These are phyloP conservation scores for Agrypnus murinus DNA, from an alignment of 2,888 invertebrate species.

Conservation along the genomic window DNA sequence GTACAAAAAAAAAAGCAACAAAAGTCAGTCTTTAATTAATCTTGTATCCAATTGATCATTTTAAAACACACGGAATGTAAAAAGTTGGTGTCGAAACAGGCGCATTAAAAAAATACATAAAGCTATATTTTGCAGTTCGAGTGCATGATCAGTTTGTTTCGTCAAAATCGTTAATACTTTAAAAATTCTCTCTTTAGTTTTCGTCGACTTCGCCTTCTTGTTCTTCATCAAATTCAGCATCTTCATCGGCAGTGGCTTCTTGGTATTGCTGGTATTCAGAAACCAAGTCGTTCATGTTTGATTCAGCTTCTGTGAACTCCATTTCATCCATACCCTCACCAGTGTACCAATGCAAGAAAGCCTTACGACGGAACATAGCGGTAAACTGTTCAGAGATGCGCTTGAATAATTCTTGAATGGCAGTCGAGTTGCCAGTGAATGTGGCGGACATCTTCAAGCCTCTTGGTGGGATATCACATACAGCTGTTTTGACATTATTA, in stretches of 20 bases:
- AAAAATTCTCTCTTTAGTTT: constrained; percentile 60
- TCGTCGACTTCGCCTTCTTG: constrained; percentile 79
- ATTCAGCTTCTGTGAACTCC: constrained; percentile 96
- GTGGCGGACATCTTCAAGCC: constrained; percentile 87
- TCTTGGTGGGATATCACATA: constrained; percentile 85
- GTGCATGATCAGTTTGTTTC: constrained; percentile 32
- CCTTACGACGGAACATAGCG: constrained; percentile 86
- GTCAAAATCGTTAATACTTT: constrained; percentile 55
- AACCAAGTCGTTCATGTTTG: constrained; percentile 97
- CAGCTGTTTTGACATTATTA: constrained; percentile 87
- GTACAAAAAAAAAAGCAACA: constrained; percentile 38
- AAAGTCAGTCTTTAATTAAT: constrained; percentile 47
- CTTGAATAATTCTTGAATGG: constrained; percentile 85
- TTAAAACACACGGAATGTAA: constrained; percentile 41
- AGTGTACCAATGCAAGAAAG: constrained; percentile 98
- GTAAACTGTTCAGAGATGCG: constrained; percentile 83
- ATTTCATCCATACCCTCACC: constrained; percentile 98
- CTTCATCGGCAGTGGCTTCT: constrained; percentile 85
- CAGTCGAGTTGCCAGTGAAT: constrained; percentile 85
- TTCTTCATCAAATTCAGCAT: constrained; percentile 83
- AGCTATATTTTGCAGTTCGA: constrained; percentile 45
- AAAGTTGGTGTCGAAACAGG: constrained; percentile 30
- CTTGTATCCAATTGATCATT: constrained; percentile 5
- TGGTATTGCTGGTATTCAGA: constrained; percentile 94
- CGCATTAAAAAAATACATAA: constrained; percentile 40